A percentile compares a stretch with the other conserved stretches of the same genome.
These are phyloP conservation scores for Argyresthia albistria DNA, from an alignment of 2,888 invertebrate genomes.

Conservation along the genomic window DNA sequence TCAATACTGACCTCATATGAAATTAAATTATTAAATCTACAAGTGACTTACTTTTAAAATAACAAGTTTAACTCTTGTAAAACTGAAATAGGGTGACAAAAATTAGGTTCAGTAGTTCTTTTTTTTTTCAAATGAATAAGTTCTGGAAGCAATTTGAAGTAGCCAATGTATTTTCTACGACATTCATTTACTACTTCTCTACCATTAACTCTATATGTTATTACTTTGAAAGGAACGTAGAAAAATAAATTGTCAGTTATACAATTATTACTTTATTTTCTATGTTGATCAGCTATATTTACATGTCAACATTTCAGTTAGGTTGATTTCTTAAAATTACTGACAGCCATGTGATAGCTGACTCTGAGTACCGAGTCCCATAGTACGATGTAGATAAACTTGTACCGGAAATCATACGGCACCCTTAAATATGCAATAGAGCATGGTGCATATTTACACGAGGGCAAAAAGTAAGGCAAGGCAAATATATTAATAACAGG, in stretches of 20 bases:
- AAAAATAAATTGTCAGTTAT: conserved; percentile 68
- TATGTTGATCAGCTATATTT: conserved; percentile 69
- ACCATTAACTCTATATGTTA: conserved; percentile 36
- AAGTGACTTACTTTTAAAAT: conserved; percentile 13
- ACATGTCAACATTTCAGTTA: conserved; percentile 68
- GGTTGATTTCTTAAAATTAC: conserved; percentile 66
- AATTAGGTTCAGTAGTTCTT: background rate
- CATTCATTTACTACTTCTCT: conserved; percentile 25
- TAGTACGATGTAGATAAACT: conserved; percentile 57
- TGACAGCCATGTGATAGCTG: conserved; percentile 74
- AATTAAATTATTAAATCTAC: conserved; percentile 31
- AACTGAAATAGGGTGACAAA: background rate
- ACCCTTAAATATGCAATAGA: too few species aligned
- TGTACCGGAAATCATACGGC: too few species aligned
- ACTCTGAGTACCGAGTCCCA: conserved; percentile 61
- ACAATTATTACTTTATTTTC: conserved; percentile 56
- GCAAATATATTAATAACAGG: too few species aligned
- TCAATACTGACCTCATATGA: conserved; percentile 24
- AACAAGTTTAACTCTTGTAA: conserved; percentile 11
- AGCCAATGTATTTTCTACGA: conserved; percentile 21
- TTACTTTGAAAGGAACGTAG: conserved; percentile 60
- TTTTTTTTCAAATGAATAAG: background rate
- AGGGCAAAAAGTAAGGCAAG: too few species aligned
- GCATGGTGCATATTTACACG: too few species aligned
- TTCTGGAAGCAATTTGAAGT: conserved; percentile 12